A percentile compares a stretch with the other conserved stretches of the same genome.
These are phyloP conservation scores for Fissipunctia ypsillon DNA, from an alignment of 2,888 invertebrate species.

Conservation along the genomic window DNA sequence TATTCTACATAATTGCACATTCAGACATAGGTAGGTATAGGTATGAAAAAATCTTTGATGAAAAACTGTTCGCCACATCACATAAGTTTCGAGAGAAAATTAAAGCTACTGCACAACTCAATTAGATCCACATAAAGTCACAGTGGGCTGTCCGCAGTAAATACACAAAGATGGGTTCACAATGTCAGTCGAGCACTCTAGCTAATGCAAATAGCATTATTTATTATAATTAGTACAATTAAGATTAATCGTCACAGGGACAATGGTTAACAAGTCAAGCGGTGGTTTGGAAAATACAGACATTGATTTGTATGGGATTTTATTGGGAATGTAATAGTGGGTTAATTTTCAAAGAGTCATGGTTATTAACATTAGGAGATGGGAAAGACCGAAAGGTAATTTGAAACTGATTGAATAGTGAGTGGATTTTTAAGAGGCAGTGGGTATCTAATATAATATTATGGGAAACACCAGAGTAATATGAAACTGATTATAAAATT, in stretches of 20 bases:
- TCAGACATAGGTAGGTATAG: no score
- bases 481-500: background rate
- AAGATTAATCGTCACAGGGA: constrained; percentile 33
- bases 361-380: background rate
- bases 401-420: background rate
- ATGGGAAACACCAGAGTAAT: background rate
- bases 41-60: no score
- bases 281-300: constrained; percentile 23
- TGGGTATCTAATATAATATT: background rate
- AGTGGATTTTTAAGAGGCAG: background rate
- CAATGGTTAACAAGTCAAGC: constrained; percentile 10
- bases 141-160: background rate
- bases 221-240: constrained; percentile 49
- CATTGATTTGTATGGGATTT: constrained; percentile 35
- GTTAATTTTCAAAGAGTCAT: background rate
- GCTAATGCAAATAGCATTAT: constrained; percentile 33
- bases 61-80: background rate
- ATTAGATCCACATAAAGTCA: background rate
- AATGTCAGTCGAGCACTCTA: constrained; percentile 6
- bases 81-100: background rate
- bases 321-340: background rate
- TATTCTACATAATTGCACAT: background rate
- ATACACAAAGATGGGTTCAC: background rate
- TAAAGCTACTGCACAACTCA: no score
- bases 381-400: background rate